A percentile compares a stretch with the other conserved stretches of the same genome.
Evolutionary conservation across 2,113 vertebrate species (phyloP).

Genomic region (Damaliscus lunatus): DNA sequence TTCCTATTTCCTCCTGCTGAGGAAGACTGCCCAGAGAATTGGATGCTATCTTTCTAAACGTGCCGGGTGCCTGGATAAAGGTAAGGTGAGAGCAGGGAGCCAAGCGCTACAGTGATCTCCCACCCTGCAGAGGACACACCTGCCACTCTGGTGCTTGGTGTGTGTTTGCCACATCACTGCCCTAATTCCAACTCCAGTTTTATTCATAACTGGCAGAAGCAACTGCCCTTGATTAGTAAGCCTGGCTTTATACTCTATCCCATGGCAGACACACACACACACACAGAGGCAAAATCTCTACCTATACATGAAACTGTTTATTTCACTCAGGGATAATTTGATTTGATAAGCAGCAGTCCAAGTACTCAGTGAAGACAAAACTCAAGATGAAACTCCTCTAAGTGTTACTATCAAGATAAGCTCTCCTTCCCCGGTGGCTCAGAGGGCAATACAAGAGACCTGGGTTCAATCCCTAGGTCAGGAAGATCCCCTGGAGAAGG

Average conservation of each 20-base stretch:
- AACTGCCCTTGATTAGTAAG: neutral
- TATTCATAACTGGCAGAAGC: neutral
- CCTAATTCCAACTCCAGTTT: neutral
- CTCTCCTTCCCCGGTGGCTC: neutral
- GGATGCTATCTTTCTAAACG: neutral
- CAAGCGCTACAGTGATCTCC: neutral
- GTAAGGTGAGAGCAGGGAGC: neutral
- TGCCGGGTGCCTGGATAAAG: neutral
- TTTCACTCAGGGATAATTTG: neutral
- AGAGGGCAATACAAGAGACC: neutral
- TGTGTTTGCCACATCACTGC: neutral
- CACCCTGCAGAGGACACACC: conserved; percentile 49
- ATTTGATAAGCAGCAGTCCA: neutral
- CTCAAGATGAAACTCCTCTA: neutral
- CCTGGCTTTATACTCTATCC: neutral
- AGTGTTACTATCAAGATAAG: neutral
- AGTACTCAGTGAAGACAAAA: neutral
- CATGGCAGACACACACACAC: neutral
- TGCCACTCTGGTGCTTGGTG: neutral
- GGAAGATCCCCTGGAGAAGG: neutral
- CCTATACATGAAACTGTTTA: neutral
- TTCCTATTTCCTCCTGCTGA: conserved; percentile 14
- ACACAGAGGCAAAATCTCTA: neutral
- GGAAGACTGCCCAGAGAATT: neutral
- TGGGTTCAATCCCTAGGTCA: neutral